Base-by-base conservation (phyloP, 2,888 invertebrate genomes). In the Palloptera scutellata region DNA sequence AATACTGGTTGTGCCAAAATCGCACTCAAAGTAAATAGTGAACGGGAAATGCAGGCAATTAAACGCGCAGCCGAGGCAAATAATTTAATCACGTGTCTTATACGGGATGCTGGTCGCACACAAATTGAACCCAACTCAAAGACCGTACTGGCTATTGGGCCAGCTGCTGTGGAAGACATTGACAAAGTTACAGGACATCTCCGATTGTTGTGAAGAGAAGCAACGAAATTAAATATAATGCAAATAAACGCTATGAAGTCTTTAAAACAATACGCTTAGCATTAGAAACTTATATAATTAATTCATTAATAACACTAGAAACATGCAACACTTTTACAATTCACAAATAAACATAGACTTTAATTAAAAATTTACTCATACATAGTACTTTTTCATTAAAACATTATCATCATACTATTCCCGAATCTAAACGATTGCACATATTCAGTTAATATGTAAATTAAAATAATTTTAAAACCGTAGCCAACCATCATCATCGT, bases 121-220 rank as follows among this genome's bases (percentile, higher is more conserved):
- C 97, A 98, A 86, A 92, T 98, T 71, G 91, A 92, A 58, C 89
- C 93, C 1, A 96, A 97, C 72, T 92, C 95, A 11, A 89, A 90
- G 78, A 98, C 98, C 67, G 97, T 97, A 1, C 86, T 97, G 66
- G 97, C 95, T 1, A 88, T 98, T 64, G 98, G 98, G n/a, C 98
- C 97, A 59, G 97, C 93, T 4, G 91, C 92, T 52, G 90, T 89
- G 74, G 87, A 88, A 75, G 81, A 91, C 55, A 88, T 97, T 74
- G 93, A 96, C 82, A 86, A 89, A 86, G 89, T 97, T 51, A 95
- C 96, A 19, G 94, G 96, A 61, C 93, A 96, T 85, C 88, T 97
- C 71, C 96, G 95, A 85, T 86, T 97, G 65, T 89, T 92, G 83
- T 96, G 88, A 89, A 61, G 12, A 19, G 1, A 19, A 15, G 15